These are phyloP conservation scores for Coremacera marginata DNA, from an alignment of 2,888 invertebrate species.

Conservation along the genomic window DNA sequence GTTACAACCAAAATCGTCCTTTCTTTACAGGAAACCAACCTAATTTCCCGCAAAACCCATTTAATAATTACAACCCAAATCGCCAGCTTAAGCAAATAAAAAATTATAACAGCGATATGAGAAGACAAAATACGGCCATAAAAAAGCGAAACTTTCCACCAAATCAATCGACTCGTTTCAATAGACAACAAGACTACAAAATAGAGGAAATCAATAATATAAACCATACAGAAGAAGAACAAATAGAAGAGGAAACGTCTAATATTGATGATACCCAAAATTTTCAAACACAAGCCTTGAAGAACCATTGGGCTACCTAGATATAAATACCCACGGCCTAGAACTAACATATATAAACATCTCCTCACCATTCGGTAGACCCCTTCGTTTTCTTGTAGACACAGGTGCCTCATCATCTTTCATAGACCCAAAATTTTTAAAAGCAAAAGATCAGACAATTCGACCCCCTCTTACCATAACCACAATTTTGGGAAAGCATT, in stretches of 20 bases:
- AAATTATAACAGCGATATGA: no score
- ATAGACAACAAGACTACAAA: neutral
- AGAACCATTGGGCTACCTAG: conserved; percentile 31
- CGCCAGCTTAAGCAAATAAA: neutral
- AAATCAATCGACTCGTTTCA: neutral
- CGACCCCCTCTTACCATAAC: neutral
- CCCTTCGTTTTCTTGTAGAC: conserved; percentile 31
- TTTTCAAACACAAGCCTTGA: conserved; percentile 29
- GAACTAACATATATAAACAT: conserved; percentile 9
- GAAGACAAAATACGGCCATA: no score
- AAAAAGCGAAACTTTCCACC: no score
- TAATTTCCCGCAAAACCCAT: no score
- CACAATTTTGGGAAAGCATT: conserved; percentile 2
- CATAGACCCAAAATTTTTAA: conserved; percentile 26
- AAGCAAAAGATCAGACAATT: neutral
- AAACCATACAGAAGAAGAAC: neutral
- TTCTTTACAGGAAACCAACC: no score
- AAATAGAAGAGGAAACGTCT: neutral
- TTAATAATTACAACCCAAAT: neutral
- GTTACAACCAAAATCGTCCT: neutral
- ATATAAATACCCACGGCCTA: conserved; percentile 3
- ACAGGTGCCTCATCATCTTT: conserved; percentile 25
- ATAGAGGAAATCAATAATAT: neutral
- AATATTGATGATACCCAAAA: conserved; percentile 17
- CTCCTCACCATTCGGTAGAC: conserved; percentile 16